These are phyloP conservation scores for Elachura formosa DNA, from an alignment of 2,113 vertebrate species.

Conservation along the genomic window DNA sequence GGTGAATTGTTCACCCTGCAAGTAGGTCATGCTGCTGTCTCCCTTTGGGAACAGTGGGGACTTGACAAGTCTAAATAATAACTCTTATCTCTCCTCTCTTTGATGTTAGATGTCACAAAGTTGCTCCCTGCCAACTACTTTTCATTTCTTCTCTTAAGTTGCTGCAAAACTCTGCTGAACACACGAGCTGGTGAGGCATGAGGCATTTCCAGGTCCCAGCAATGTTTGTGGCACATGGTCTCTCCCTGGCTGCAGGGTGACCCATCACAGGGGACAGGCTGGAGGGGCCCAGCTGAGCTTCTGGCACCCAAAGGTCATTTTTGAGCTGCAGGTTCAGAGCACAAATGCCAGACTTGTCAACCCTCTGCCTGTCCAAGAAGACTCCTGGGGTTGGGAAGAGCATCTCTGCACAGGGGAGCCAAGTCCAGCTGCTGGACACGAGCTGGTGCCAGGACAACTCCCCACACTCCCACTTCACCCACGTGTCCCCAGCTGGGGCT, in stretches of 20 bases:
- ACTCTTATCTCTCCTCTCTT: background rate
- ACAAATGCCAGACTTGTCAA: too few relatives aligned
- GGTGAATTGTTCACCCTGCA: background rate
- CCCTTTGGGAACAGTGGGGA: background rate
- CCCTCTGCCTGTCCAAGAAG: background rate
- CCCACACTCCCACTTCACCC: background rate
- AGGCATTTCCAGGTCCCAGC: background rate
- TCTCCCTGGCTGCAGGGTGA: fast-evolving
- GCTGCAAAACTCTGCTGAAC: background rate
- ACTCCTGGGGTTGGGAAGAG: background rate
- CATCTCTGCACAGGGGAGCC: background rate
- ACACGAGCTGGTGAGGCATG: background rate
- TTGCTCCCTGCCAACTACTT: background rate
- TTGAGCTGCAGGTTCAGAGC: background rate
- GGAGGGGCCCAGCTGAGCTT: too few relatives aligned
- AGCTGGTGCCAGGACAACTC: background rate
- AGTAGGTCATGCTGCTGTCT: background rate
- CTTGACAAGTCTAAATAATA: conserved; percentile 6
- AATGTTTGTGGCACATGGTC: fast-evolving
- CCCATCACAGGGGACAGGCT: too few relatives aligned
- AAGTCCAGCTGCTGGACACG: background rate
- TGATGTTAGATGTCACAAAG: conserved; percentile 6
- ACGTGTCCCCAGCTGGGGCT: background rate
- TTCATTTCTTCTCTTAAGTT: background rate
- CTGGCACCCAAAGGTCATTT: background rate